Conservation (phyloP, 2,113 vertebrate species). For the Xiphophorus maculatus region DNA sequence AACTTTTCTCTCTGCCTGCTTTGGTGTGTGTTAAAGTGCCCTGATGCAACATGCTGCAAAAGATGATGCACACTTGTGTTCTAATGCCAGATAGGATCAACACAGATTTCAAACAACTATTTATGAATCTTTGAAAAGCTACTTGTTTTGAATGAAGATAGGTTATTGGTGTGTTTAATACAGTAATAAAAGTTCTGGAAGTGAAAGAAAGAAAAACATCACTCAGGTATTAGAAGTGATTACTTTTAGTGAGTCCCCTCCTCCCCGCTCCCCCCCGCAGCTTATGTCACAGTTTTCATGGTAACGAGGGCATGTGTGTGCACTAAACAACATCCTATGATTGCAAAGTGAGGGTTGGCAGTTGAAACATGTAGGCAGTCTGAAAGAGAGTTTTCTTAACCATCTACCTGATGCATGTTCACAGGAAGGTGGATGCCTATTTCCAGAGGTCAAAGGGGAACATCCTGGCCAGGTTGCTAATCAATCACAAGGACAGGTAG, state of each 20-base stretch:
- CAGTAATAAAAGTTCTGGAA: background rate
- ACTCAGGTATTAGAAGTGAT: constrained; percentile 56
- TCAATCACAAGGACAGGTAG: too few species aligned
- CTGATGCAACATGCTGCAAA: constrained; percentile 81
- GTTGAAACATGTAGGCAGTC: too few species aligned
- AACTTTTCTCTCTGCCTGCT: background rate
- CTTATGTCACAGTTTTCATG: constrained; percentile 66
- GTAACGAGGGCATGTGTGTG: constrained; percentile 24
- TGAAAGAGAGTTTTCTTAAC: too few species aligned
- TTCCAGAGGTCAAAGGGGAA: too few species aligned
- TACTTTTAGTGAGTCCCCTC: constrained; percentile 33
- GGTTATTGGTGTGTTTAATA: background rate
- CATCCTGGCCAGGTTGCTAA: too few species aligned
- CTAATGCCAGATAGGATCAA: constrained; percentile 30
- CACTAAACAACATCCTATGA: too few species aligned
- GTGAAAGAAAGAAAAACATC: constrained; percentile 12
- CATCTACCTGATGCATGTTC: too few species aligned
- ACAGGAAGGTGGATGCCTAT: too few species aligned
- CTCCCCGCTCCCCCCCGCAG: constrained; percentile 33
- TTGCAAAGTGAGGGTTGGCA: too few species aligned
- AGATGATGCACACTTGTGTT: constrained; percentile 41
- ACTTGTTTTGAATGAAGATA: constrained; percentile 10
- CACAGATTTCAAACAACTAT: constrained; percentile 47
- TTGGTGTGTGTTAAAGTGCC: constrained; percentile 30
- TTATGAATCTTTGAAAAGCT: constrained; percentile 49